Evolutionary conservation across 2,888 invertebrate genomes (phyloP).

Genomic region (Mythimna vitellina): DNA sequence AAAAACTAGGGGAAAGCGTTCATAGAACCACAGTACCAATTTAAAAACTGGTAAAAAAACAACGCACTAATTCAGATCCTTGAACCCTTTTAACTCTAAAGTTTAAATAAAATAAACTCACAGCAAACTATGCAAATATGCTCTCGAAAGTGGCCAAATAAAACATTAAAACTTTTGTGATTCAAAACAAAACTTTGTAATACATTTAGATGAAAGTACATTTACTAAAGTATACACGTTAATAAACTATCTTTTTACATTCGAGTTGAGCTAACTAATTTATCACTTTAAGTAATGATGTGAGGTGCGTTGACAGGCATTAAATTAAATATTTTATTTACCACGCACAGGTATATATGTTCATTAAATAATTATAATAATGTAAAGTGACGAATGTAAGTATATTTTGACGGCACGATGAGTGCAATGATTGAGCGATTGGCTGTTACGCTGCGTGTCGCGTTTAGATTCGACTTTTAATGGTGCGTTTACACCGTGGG

Average conservation of each 20-base stretch:
- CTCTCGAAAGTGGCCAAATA: slow-evolving; percentile 29
- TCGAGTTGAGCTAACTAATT: slow-evolving; percentile 36
- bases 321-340: slow-evolving; percentile 9
- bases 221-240: not conserved
- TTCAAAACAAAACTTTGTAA: slow-evolving; percentile 40
- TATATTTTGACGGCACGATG: no score
- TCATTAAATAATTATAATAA: slow-evolving; percentile 19
- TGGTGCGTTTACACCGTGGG: no score
- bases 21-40: no score
- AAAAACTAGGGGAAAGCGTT: no score
- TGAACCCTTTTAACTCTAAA: slow-evolving; percentile 30
- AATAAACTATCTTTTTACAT: slow-evolving; percentile 15
- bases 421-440: no score
- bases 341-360: not conserved
- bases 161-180: slow-evolving; percentile 34
- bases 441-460: no score
- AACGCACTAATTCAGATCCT: not conserved
- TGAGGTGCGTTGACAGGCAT: slow-evolving; percentile 23
- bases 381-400: not conserved
- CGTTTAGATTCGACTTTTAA: no score
- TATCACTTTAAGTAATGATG: slow-evolving; percentile 29
- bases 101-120: slow-evolving; percentile 15
- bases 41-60: no score
- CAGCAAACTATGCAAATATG: slow-evolving; percentile 35
- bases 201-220: slow-evolving; percentile 19